These are phyloP conservation scores for Ectemnius continuus DNA, from an alignment of 2,888 invertebrate species.

Conservation along the genomic window DNA sequence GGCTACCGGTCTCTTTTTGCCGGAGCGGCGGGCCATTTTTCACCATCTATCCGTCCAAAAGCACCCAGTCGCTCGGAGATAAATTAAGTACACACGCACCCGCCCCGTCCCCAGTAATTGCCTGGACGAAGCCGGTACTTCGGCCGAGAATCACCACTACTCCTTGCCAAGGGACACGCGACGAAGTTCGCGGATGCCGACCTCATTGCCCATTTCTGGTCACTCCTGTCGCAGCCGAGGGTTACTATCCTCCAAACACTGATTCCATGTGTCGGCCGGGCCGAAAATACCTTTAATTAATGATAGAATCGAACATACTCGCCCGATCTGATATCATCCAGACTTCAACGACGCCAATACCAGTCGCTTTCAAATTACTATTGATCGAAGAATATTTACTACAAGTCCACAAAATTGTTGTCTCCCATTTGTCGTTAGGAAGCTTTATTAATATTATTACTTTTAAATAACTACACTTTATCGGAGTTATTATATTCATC, in stretches of 20 bases:
- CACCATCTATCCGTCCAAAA: no score
- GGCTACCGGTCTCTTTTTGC: conserved; percentile 12
- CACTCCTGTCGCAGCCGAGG: conserved; percentile 14
- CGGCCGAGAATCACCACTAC: conserved; percentile 28
- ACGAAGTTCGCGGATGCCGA: conserved; percentile 24
- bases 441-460: no score
- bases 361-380: no score
- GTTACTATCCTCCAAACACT: conserved; percentile 1
- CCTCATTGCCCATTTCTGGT: conserved; percentile 31
- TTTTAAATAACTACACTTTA: no score
- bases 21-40: background rate
- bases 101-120: no score
- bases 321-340: background rate
- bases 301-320: background rate
- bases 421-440: no score
- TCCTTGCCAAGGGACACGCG: conserved; percentile 19
- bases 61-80: background rate
- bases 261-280: background rate
- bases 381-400: no score
- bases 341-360: no score
- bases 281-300: background rate
- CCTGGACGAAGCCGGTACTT: background rate
- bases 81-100: conserved; percentile 29
- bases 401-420: no score
- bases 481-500: no score